These are phyloP conservation scores for Hippocampus barbouri DNA, from an alignment of 2,113 vertebrate genomes.

Conservation along the genomic window DNA sequence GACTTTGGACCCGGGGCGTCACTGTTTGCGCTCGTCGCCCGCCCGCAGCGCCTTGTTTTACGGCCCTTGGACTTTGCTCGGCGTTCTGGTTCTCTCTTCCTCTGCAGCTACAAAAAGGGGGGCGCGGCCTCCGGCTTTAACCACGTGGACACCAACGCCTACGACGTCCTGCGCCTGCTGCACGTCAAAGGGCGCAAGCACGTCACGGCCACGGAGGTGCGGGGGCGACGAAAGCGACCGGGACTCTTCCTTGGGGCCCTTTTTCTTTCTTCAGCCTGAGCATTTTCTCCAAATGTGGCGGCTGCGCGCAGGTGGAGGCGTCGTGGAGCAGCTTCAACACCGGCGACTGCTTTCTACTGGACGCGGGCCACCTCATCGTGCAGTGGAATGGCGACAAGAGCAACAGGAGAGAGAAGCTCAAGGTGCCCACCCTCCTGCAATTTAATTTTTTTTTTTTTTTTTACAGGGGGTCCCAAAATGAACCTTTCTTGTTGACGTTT, in stretches of 20 bases:
- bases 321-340: constrained; percentile 80
- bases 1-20: too few relatives aligned
- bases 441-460: too few relatives aligned
- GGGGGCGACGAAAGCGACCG: neutral
- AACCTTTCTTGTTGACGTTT: too few relatives aligned
- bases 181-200: constrained; percentile 85
- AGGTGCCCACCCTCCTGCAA: constrained; percentile 55
- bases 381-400: constrained; percentile 88
- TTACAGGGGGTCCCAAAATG: too few relatives aligned
- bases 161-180: constrained; percentile 82
- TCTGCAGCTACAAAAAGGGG: constrained; percentile 86
- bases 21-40: too few relatives aligned
- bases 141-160: constrained; percentile 84
- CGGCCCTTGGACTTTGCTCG: constrained; percentile 49
- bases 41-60: constrained; percentile 21
- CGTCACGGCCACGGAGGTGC: constrained; percentile 82
- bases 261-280: too few relatives aligned
- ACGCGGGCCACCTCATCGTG: constrained; percentile 84
- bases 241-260: too few relatives aligned
- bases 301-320: constrained; percentile 1
- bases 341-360: constrained; percentile 85
- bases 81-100: neutral
- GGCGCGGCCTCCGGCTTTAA: constrained; percentile 85
- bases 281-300: neutral
- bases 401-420: constrained; percentile 83